phyloP scores from a whole-genome alignment of 2,888 invertebrate genomes.

The Neria commutata region DNA sequence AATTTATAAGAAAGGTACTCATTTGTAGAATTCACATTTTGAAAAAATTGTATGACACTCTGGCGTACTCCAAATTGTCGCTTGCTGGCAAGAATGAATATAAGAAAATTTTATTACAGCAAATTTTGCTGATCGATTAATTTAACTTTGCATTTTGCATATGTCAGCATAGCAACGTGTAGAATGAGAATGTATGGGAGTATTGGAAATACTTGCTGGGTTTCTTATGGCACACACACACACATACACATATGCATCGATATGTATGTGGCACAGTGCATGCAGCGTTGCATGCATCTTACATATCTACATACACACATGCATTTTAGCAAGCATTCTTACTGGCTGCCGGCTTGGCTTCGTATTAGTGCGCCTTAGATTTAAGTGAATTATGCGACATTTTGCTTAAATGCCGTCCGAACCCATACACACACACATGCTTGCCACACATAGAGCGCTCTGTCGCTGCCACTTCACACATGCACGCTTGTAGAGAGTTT shows the following conservation, averaged over 20 bases:
- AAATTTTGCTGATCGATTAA: neutral
- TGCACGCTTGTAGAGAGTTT: constrained; percentile 25
- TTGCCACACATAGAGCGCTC: neutral
- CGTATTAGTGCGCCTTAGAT: constrained; percentile 19
- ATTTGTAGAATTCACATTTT: no score
- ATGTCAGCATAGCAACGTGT: neutral
- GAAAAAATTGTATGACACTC: no score
- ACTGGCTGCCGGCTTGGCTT: neutral
- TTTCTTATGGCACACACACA: neutral
- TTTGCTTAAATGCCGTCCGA: constrained; percentile 51
- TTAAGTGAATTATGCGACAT: constrained; percentile 59
- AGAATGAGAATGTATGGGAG: no score
- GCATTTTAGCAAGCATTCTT: neutral
- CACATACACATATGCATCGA: neutral
- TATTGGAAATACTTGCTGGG: no score
- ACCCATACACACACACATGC: constrained; percentile 9
- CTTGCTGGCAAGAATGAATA: neutral
- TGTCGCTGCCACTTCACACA: neutral
- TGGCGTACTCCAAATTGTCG: no score
- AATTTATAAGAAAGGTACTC: no score
- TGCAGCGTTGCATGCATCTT: neutral
- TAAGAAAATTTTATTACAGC: neutral
- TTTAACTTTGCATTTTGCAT: constrained; percentile 1
- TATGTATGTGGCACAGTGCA: neutral
- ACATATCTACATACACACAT: neutral